A percentile compares a stretch with the other conserved stretches of the same genome.
Evolutionary conservation across 2,888 invertebrate genomes (phyloP).

Genomic region (Cremastinae sp.): DNA sequence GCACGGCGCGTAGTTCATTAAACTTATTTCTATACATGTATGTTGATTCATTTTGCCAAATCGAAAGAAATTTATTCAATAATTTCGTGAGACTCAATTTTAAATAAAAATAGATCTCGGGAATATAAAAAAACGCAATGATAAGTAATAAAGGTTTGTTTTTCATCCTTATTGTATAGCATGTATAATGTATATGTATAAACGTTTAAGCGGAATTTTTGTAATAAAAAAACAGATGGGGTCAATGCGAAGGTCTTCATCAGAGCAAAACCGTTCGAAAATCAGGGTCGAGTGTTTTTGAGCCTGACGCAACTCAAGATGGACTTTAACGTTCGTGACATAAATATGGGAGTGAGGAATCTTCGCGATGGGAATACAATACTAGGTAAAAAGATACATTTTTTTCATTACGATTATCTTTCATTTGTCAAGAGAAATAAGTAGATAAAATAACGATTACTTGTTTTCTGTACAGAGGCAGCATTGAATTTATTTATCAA

Average conservation of each 20-base stretch:
- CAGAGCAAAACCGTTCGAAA: constrained; percentile 85
- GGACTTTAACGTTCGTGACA: constrained; percentile 91
- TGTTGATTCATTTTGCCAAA: too few species aligned
- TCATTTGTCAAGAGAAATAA: not conserved
- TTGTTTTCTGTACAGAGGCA: constrained; percentile 83
- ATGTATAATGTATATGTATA: not conserved
- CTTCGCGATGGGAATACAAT: constrained; percentile 90
- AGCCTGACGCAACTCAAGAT: constrained; percentile 89
- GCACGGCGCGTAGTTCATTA: too few species aligned
- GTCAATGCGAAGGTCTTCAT: constrained; percentile 92
- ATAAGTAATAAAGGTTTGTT: too few species aligned
- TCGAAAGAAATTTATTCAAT: too few species aligned
- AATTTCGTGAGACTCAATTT: too few species aligned
- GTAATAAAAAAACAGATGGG: constrained; percentile 83
- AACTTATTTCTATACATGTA: too few species aligned
- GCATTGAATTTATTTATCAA: constrained; percentile 93
- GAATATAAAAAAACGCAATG: not conserved
- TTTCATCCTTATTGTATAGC: too few species aligned
- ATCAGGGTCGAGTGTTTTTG: constrained; percentile 86
- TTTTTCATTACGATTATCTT: not conserved
- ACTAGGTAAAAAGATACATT: constrained; percentile 86
- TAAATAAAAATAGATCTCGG: not conserved
- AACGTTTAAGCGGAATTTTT: not conserved
- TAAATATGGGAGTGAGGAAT: constrained; percentile 93
- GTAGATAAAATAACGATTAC: not conserved